Percentiles rank a stretch among this genome's conserved stretches.
Conservation (phyloP, 2,113 vertebrate species). For the Phaethon lepturus region DNA sequence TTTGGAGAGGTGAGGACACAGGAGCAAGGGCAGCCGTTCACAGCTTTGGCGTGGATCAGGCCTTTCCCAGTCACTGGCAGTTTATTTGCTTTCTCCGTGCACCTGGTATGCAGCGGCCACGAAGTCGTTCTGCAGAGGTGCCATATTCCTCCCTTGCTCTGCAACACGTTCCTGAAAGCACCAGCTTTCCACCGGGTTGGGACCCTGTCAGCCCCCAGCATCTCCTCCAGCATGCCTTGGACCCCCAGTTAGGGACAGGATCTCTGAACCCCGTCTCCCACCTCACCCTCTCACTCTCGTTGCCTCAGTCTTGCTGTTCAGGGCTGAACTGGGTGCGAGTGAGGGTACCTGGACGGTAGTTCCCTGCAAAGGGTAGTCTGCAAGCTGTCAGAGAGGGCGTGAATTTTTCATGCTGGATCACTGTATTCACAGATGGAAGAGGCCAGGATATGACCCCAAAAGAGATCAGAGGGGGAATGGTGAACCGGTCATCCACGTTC, state of each 20-base stretch:
- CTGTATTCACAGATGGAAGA: not conserved
- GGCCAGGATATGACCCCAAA: not conserved
- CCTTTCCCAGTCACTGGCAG: not conserved
- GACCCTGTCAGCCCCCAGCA: not conserved
- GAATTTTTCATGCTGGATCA: not conserved
- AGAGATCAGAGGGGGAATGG: not conserved
- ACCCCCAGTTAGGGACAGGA: not conserved
- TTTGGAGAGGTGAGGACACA: not conserved
- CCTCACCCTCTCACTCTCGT: not conserved
- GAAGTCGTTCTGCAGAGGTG: not conserved
- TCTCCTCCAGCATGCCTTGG: not conserved
- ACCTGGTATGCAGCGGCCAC: not conserved
- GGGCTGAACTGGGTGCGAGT: not conserved
- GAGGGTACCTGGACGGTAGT: not conserved
- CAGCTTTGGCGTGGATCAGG: not conserved
- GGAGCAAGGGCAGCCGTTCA: not conserved
- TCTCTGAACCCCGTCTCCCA: not conserved
- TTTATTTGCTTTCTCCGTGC: not conserved
- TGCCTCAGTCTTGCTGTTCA: not conserved
- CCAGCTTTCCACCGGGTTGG: not conserved
- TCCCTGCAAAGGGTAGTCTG: not conserved
- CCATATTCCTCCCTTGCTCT: fast-evolving
- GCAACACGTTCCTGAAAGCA: not conserved
- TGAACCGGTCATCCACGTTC: not conserved
- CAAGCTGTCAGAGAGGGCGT: not conserved